Evolutionary conservation across 2,888 invertebrate species (phyloP).

Genomic region (Caenorhabditis plicata): DNA sequence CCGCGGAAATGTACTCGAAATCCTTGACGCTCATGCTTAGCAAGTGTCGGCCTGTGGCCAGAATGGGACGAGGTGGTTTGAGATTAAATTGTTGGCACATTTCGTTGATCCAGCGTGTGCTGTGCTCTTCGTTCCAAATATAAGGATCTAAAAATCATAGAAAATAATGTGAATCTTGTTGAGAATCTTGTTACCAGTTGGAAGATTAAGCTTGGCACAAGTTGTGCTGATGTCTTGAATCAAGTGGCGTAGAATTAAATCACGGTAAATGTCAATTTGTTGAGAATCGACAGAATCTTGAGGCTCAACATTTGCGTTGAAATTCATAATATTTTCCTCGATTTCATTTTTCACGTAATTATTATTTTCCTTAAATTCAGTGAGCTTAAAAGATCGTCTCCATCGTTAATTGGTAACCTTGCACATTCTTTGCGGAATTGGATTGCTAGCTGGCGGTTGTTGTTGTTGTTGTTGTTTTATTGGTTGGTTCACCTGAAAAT

Average conservation of each 20-base stretch:
- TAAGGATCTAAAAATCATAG: too few species aligned
- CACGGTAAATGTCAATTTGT: constrained; percentile 61
- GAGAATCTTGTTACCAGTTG: too few species aligned
- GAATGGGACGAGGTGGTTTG: constrained; percentile 31
- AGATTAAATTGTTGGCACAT: constrained; percentile 63
- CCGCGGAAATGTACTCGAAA: constrained; percentile 41
- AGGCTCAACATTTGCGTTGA: constrained; percentile 26
- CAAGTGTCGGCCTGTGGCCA: constrained; percentile 48
- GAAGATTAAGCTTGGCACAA: constrained; percentile 57
- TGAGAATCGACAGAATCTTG: constrained; percentile 25
- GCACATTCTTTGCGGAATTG: background rate
- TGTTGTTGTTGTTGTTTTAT: constrained; percentile 13
- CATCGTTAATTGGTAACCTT: background rate
- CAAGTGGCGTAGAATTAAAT: constrained; percentile 62
- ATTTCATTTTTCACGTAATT: constrained; percentile 4
- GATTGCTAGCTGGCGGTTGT: constrained; percentile 6
- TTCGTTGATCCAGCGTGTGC: constrained; percentile 56
- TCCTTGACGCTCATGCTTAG: constrained; percentile 48
- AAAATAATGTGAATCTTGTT: too few species aligned
- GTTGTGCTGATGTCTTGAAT: constrained; percentile 65
- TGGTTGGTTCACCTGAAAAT: constrained; percentile 17
- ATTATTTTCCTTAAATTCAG: background rate
- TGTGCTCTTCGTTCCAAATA: constrained; percentile 52
- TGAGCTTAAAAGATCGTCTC: background rate
- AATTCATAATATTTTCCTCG: constrained; percentile 35